These are phyloP conservation scores for Hoplodrina blanda DNA, from an alignment of 2,888 invertebrate genomes.

Conservation along the genomic window DNA sequence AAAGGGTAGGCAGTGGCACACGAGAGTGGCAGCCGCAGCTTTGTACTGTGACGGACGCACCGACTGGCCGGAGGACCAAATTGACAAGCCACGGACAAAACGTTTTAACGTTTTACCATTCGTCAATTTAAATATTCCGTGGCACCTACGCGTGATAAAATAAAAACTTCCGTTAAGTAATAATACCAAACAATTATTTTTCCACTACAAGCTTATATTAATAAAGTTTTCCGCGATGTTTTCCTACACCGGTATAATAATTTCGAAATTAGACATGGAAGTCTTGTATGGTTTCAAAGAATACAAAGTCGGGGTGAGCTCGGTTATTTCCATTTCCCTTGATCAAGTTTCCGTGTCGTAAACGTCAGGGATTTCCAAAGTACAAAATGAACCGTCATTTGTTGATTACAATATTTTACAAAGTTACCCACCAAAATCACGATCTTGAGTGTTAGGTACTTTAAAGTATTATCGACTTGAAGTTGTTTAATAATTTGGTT, in stretches of 20 bases:
- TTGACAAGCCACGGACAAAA: slow-evolving; percentile 10
- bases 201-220: background rate
- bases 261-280: background rate
- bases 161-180: background rate
- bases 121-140: slow-evolving; percentile 4
- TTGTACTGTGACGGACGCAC: slow-evolving; percentile 26
- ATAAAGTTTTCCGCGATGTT: background rate
- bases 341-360: slow-evolving; percentile 39
- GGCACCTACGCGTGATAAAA: background rate
- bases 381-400: slow-evolving; percentile 56
- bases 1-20: slow-evolving; percentile 41
- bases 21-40: slow-evolving; percentile 36
- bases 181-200: background rate
- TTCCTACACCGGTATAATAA: background rate
- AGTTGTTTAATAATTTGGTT: slow-evolving; percentile 67
- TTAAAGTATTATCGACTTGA: slow-evolving; percentile 51
- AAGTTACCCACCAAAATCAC: slow-evolving; percentile 49
- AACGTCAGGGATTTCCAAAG: slow-evolving; percentile 40
- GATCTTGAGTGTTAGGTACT: slow-evolving; percentile 44
- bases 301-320: slow-evolving; percentile 19
- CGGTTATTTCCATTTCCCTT: slow-evolving; percentile 40
- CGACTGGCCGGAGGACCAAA: slow-evolving; percentile 1
- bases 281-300: slow-evolving; percentile 11
- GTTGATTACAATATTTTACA: slow-evolving; percentile 57
- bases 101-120: slow-evolving; percentile 22